Evolutionary conservation across 2,888 invertebrate genomes (phyloP).

Genomic region (Cerceris ruficornis): DNA sequence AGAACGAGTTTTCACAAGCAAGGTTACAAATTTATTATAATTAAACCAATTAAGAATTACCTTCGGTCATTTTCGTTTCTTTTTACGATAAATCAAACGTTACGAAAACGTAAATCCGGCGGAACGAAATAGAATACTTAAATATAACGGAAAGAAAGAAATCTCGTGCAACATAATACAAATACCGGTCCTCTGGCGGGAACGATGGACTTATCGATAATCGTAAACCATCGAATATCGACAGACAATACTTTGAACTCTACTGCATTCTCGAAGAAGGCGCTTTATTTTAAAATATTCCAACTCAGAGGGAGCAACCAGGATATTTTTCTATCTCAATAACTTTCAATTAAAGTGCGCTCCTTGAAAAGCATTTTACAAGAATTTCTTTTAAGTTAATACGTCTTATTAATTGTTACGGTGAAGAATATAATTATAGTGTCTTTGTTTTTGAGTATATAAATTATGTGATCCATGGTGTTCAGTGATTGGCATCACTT

Average conservation of each 20-base stretch:
- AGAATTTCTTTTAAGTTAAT: too few species aligned
- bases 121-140: conserved; percentile 25
- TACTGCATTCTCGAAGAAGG: neutral
- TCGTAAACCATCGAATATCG: conserved; percentile 18
- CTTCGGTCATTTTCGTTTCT: conserved; percentile 55
- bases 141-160: conserved; percentile 23
- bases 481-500: neutral
- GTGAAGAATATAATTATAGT: too few species aligned
- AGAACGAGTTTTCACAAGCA: neutral
- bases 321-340: neutral
- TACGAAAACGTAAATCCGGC: conserved; percentile 24
- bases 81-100: conserved; percentile 9
- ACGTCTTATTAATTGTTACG: too few species aligned
- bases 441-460: too few species aligned
- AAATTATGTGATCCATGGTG: too few species aligned
- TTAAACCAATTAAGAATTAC: conserved; percentile 38
- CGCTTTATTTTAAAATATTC: neutral
- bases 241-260: neutral
- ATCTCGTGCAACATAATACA: conserved; percentile 52
- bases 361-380: too few species aligned
- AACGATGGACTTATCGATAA: conserved; percentile 33
- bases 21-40: neutral
- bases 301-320: neutral
- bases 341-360: too few species aligned
- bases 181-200: conserved; percentile 63